Base-by-base conservation (phyloP, 2,888 invertebrate genomes). In the Dicranocentrus wangi region DNA sequence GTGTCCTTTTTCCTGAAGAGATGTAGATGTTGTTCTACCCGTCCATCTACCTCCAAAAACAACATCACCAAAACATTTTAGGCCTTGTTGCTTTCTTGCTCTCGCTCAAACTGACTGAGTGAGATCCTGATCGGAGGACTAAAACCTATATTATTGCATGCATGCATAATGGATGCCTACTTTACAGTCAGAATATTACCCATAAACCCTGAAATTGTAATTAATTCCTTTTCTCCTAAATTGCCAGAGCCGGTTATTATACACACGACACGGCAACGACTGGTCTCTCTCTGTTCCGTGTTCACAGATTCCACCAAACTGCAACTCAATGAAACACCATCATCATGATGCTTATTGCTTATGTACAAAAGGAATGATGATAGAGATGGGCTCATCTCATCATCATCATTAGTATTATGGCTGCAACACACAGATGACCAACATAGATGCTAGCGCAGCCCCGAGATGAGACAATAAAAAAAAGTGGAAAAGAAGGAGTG, bases 221-320 rank as follows among this genome's bases (percentile, higher is more conserved):
- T 77, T 77, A 77, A 77, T 77, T 77, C 63, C 53, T 42, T 76
- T 68, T 60, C 65, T 69, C 69, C 47, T 60, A 69, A 77, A 65
- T 77, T 69, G 61, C 21, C 58, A 10, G 60, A 77, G 77, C 77
- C 69, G 77, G 77, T 77, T 77, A 77, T 77, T 77, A 77, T 69
- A 61, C 77, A 77, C 77, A 77, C 77, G 77, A 77, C 77, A n/a
- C n/a, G n/a, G n/a, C 2, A n/a, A 47, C 2, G 47, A 47, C 23
- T 55, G 21, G 21, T 55, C 25, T 51, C 55, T 47, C 47, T 32
- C 10, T 17, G 15, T 19, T 55, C 23, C 5, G 53, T 53, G 53
- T 17, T 5, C 13, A n/a, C 5, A 32, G 32, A 32, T 32, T 32
- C 32, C 10, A 32, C 32, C 3, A 32, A 10, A 10, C 3, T 32